A percentile compares a stretch with the other conserved stretches of the same genome.
phyloP scores from a whole-genome alignment of 2,888 invertebrate genomes.

The Zygogramma bicolorata region DNA sequence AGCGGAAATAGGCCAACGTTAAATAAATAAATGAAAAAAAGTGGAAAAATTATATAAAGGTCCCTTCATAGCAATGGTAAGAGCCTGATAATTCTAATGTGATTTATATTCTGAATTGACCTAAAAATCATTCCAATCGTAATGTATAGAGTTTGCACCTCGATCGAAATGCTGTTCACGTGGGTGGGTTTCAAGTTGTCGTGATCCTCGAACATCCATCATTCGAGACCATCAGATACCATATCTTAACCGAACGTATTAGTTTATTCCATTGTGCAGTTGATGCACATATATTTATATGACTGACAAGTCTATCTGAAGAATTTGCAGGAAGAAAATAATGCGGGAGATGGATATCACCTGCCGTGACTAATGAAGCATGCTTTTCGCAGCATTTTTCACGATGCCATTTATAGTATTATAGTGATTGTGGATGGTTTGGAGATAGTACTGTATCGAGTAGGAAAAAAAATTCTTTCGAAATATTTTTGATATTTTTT shows the following conservation, averaged over 20 bases:
- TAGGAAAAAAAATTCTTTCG: not conserved
- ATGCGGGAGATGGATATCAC: constrained; percentile 8
- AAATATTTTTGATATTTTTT: not conserved
- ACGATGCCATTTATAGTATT: not conserved
- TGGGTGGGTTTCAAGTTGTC: constrained; percentile 50
- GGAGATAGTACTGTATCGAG: not conserved
- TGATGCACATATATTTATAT: constrained; percentile 38
- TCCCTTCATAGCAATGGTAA: too few relatives aligned
- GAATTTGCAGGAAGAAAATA: constrained; percentile 16
- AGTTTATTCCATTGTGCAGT: constrained; percentile 36
- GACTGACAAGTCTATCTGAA: constrained; percentile 33
- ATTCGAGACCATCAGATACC: constrained; percentile 33
- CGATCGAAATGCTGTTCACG: constrained; percentile 50
- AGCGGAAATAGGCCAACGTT: too few relatives aligned
- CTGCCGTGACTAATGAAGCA: not conserved
- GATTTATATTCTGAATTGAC: too few relatives aligned
- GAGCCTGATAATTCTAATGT: too few relatives aligned
- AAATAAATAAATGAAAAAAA: too few relatives aligned
- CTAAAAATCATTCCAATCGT: too few relatives aligned
- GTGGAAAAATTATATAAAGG: too few relatives aligned
- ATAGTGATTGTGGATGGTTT: not conserved
- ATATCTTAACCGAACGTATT: constrained; percentile 32
- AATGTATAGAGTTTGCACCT: constrained; percentile 57
- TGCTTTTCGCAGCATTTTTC: not conserved
- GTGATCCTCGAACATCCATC: constrained; percentile 33